Percentiles rank a stretch among this genome's conserved stretches.
These are phyloP conservation scores for Ceyx margarethae DNA, from an alignment of 2,113 vertebrate genomes.

Conservation along the genomic window DNA sequence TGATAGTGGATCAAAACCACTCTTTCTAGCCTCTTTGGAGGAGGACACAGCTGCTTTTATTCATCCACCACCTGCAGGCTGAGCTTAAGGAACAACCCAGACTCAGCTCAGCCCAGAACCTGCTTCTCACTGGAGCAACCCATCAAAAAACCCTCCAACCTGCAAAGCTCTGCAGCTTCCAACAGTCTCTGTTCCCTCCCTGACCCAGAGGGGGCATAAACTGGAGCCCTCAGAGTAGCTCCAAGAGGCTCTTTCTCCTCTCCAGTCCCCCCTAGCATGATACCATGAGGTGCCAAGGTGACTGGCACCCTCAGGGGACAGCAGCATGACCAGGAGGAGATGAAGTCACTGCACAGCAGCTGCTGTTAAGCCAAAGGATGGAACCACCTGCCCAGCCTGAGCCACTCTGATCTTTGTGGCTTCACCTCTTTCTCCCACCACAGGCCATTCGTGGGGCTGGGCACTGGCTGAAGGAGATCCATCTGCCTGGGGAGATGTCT, in stretches of 20 bases:
- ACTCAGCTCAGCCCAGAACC: background rate
- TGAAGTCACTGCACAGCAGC: background rate
- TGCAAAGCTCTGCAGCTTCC: background rate
- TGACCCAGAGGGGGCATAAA: background rate
- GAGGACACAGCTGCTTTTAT: background rate
- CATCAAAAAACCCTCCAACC: background rate
- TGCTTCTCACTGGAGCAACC: background rate
- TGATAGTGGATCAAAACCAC: background rate
- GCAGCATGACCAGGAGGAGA: background rate
- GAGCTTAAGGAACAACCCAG: background rate
- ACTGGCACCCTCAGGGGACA: background rate
- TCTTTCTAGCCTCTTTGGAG: background rate
- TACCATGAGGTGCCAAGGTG: background rate
- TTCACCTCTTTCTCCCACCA: background rate
- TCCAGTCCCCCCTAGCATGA: background rate
- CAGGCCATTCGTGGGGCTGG: background rate
- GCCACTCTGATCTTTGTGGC: background rate
- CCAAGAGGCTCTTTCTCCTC: background rate
- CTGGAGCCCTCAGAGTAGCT: background rate
- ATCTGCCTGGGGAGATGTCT: background rate
- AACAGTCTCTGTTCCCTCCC: fast-evolving
- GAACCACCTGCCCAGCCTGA: background rate
- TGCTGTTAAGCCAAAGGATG: background rate
- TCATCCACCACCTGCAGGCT: background rate
- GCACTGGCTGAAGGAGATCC: background rate